Evolutionary conservation across 2,888 invertebrate species (phyloP), one percentile per base, ranked within the genome.

Genomic region (Bugulina stolonifera): DNA sequence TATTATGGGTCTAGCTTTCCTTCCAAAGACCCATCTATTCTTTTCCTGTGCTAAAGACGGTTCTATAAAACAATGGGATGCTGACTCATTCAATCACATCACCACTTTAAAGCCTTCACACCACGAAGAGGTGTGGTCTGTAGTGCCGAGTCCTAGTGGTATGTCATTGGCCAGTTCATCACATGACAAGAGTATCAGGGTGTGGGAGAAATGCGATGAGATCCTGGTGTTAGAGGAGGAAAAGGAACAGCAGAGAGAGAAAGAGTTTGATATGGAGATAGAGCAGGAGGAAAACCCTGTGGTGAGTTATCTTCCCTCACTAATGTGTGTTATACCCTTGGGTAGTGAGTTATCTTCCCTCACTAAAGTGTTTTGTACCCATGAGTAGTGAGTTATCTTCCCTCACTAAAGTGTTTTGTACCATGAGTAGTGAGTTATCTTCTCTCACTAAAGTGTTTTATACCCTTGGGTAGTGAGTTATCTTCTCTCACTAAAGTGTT

Each of bases 51-150:
- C 94, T 0, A 95, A 93, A 83, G 98, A 99, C 84, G 94, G 94
- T 0, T 91, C 90, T 81, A 87, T 99, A 1, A 97, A 96, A 83
- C 91, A 98, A 81, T 99, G 99, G 97, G 98, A 99, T 84, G 95
- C 90, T 0, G 96, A 96, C 83, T 90, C 88, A 69, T 97, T 91
- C 81, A 89, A 93, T 75, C 92, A 93, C 85, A 93, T 99, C 75
- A 88, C 76, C 2, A 83, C 83, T 1, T 76, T 83, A n/a, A 77
- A 71, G 93, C 0, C 84, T 96, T 34, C 88, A 1, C 95, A 96
- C 83, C 88, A 89, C 76, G 93, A 92, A 1, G 91, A 91, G 84
- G 90, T 93, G 0, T 90, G 90, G 87, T 85, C 87, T 75, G 82
- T 95, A 77, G 87, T 89, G 0, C 89, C 94, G 55, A 93, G 93